A percentile compares a stretch with the other conserved stretches of the same genome.
These are phyloP conservation scores for Lacerta bilineata DNA, from an alignment of 2,797 vertebrate species.

Conservation along the genomic window DNA sequence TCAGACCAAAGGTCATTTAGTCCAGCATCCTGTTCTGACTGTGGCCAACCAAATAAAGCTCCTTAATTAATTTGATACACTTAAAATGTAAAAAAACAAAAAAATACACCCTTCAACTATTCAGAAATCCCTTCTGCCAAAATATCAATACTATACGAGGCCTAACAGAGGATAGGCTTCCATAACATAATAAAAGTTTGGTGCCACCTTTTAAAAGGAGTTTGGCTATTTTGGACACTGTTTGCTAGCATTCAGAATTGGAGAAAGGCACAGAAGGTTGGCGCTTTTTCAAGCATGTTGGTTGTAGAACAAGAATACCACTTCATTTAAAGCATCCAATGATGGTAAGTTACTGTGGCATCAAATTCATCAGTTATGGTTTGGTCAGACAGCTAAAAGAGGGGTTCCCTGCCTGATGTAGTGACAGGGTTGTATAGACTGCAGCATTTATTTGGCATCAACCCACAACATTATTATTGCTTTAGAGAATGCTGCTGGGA, in stretches of 20 bases:
- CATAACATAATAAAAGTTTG: not conserved
- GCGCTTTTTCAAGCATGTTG: not conserved
- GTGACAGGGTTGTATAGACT: not conserved
- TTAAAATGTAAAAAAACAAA: not conserved
- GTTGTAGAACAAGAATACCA: not conserved
- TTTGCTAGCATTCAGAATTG: not conserved
- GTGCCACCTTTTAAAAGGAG: not conserved
- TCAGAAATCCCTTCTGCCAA: not conserved
- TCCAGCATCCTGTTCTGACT: too few species aligned
- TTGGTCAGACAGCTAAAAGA: not conserved
- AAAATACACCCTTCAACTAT: not conserved
- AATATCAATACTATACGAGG: not conserved
- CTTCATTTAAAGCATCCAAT: not conserved
- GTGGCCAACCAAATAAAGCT: not conserved
- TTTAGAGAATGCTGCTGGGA: constrained; percentile 11
- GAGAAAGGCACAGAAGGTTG: too few species aligned
- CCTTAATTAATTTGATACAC: not conserved
- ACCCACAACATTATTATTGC: not conserved
- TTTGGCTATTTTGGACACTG: not conserved
- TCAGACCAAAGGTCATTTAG: too few species aligned
- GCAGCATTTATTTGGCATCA: not conserved
- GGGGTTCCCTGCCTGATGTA: not conserved
- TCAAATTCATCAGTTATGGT: not conserved
- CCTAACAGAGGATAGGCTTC: not conserved
- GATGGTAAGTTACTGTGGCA: not conserved